These are phyloP conservation scores for Spermophilus dauricus DNA, from an alignment of 2,113 vertebrate species.

Conservation along the genomic window DNA sequence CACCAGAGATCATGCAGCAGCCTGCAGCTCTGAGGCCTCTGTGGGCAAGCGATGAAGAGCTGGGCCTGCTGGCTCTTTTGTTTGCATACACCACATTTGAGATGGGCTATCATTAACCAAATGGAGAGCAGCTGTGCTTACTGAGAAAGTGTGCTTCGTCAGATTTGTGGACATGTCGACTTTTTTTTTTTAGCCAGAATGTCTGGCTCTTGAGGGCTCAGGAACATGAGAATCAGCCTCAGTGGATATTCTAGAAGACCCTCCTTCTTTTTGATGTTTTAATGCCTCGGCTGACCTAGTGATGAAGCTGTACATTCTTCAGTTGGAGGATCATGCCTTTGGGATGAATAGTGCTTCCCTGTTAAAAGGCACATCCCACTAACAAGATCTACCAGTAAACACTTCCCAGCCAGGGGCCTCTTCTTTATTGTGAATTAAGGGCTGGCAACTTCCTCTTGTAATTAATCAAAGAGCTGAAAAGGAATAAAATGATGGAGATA, in stretches of 20 bases:
- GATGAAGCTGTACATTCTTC: neutral
- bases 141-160: slow-evolving; percentile 84
- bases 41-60: slow-evolving; percentile 4
- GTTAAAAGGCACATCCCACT: slow-evolving; percentile 28
- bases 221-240: slow-evolving; percentile 2
- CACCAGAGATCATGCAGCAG: neutral
- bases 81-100: slow-evolving; percentile 84
- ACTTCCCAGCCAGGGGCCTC: neutral
- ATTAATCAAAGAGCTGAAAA: neutral
- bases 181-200: slow-evolving; percentile 59
- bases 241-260: slow-evolving; percentile 41
- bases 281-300: neutral
- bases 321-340: slow-evolving; percentile 5
- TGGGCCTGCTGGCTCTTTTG: slow-evolving; percentile 61
- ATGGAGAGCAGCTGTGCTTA: slow-evolving; percentile 90
- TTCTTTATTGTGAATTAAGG: slow-evolving; percentile 35
- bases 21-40: slow-evolving; percentile 17
- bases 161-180: slow-evolving; percentile 86
- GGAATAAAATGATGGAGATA: neutral
- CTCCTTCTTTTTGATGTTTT: neutral
- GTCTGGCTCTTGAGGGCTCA: slow-evolving; percentile 33
- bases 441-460: slow-evolving; percentile 18
- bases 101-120: slow-evolving; percentile 89
- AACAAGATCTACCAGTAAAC: neutral
- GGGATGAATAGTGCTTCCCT: slow-evolving; percentile 2